A percentile compares a stretch with the other conserved stretches of the same genome.
phyloP scores from a whole-genome alignment of 2,113 vertebrate species.

The Paedocypris sp. region DNA sequence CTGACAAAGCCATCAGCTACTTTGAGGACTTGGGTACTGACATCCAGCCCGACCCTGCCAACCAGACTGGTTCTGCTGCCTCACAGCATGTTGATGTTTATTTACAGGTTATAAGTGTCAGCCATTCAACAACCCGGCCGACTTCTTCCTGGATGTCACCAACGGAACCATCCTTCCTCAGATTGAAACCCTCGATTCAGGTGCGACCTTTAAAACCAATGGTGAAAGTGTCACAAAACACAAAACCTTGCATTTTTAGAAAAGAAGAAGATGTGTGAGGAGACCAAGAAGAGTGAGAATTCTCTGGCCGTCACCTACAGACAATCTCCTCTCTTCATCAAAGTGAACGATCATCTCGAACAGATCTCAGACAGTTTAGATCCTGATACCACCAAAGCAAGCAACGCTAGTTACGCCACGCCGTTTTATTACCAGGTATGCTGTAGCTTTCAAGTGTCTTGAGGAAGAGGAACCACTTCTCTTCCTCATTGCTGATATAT shows the following conservation, averaged over 20 bases:
- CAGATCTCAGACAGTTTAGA: slow-evolving; percentile 40
- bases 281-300: slow-evolving; percentile 22
- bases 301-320: slow-evolving; percentile 38
- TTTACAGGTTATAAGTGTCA: slow-evolving; percentile 34
- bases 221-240: neutral
- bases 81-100: slow-evolving; percentile 29
- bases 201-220: neutral
- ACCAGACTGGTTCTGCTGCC: slow-evolving; percentile 25
- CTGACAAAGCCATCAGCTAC: slow-evolving; percentile 47
- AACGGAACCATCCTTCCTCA: slow-evolving; percentile 48
- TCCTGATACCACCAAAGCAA: slow-evolving; percentile 21
- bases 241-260: neutral
- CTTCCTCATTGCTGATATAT: slow-evolving; percentile 10
- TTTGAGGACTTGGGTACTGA: slow-evolving; percentile 18
- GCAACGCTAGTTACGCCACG: slow-evolving; percentile 41
- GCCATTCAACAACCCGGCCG: slow-evolving; percentile 61
- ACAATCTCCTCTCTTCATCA: slow-evolving; percentile 43
- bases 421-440: slow-evolving; percentile 60
- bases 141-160: slow-evolving; percentile 66
- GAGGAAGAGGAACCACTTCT: neutral
- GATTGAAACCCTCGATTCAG: neutral
- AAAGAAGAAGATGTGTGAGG: slow-evolving; percentile 1
- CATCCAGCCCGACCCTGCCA: neutral
- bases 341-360: slow-evolving; percentile 12
- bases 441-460: too few species aligned